A percentile compares a stretch with the other conserved stretches of the same genome.
Conservation (phyloP, 2,888 invertebrate species). For the Shargacucullia verbasci region DNA sequence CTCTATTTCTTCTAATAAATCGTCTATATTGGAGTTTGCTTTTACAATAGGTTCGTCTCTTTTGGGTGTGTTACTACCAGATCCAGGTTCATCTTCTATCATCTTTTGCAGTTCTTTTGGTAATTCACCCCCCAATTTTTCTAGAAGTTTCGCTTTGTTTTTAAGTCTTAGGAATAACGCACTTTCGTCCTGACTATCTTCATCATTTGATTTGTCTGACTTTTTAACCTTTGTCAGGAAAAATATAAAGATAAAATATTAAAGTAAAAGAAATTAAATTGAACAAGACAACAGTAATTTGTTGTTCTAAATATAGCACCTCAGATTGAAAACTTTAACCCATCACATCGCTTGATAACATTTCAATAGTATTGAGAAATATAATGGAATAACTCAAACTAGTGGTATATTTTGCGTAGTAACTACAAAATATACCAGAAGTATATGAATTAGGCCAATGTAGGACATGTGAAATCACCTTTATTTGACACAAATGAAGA, state of each 20-base stretch:
- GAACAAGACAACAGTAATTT: too few species aligned
- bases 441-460: constrained; percentile 45
- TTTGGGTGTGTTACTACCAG: constrained; percentile 67
- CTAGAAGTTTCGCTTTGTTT: constrained; percentile 85
- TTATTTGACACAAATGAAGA: constrained; percentile 17
- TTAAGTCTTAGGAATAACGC: constrained; percentile 77
- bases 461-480: constrained; percentile 44
- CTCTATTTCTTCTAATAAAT: constrained; percentile 81
- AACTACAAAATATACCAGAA: constrained; percentile 59
- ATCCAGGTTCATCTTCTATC: constrained; percentile 73
- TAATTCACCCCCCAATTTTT: constrained; percentile 87
- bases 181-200: constrained; percentile 80
- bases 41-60: constrained; percentile 59
- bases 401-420: constrained; percentile 49
- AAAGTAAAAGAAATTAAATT: too few species aligned
- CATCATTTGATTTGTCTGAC: constrained; percentile 62
- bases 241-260: constrained; percentile 8
- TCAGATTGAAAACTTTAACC: constrained; percentile 88
- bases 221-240: constrained; percentile 51
- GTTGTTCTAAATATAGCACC: constrained; percentile 34
- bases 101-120: constrained; percentile 84
- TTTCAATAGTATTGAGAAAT: constrained; percentile 62
- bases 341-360: constrained; percentile 77
- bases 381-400: constrained; percentile 44
- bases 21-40: constrained; percentile 69